Base-by-base conservation (phyloP, 30 jellyfish, hydroid and myxozoan genomes). In the Rhopilema esculentum region DNA sequence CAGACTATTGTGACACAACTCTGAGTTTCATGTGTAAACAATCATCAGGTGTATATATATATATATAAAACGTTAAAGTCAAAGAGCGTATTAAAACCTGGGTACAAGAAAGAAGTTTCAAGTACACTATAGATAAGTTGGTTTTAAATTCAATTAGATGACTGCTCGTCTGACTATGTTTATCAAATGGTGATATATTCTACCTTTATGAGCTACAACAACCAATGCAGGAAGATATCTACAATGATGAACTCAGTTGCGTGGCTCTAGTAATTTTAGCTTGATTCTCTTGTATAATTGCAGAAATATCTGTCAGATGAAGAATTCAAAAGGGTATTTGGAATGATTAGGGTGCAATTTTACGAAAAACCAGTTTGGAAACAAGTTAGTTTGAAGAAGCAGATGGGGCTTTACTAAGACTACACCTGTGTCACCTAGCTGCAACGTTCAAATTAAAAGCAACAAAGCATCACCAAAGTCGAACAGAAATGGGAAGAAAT, bases 241-340 rank as follows among this genome's bases (percentile, higher is more conserved):
- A 40, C 9, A 40, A 40, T 2, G 6, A 40, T 6, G 57, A 40
- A 12, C 57, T 40, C 57, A 40, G 57, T 6, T n/a, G n/a, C n/a
- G n/a, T n/a, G n/a, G n/a, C n/a, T 12, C 57, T 40, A 40, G n/a
- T 40, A 12, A 40, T 40, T 6, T 6, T 40, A 40, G 57, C 12
- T 40, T 40, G 6, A 40, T 40, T 40, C 12, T 40, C 57, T 40
- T 12, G 6, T 40, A 2, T 12, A 40, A 40, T 77, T 80, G 21
- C 82, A 89, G 97, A 80, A 73, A 66, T 81, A 89, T 69, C 80
- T 89, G 32, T 52, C 90, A 12, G 97, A 89, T 62, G 97, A 80
- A 65, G 97, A 89, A 23, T 89, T 89, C 86, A 28, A 25, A 32
- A 69, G 75, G 2, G 86, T 89, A 22, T 89, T 89, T 52, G 91